Percentiles rank a stretch among this genome's conserved stretches.
phyloP scores from a whole-genome alignment of 2,797 vertebrate genomes.

The Cuculus canorus region DNA sequence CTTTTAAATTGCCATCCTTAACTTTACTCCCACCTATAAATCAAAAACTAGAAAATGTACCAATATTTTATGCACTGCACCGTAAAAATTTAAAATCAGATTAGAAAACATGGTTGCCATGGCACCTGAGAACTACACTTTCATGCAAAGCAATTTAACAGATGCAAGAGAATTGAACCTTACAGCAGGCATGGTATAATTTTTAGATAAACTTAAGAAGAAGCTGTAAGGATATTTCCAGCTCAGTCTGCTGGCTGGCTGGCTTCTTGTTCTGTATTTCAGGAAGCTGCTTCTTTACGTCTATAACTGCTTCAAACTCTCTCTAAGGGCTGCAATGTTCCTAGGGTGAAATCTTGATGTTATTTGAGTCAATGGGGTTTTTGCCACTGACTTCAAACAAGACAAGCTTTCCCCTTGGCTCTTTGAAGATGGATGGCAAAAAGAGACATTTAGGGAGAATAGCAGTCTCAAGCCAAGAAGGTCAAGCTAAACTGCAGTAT shows the following conservation, averaged over 20 bases:
- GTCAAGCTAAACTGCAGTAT: neutral
- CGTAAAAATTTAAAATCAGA: constrained; percentile 66
- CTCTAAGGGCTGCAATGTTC: constrained; percentile 5
- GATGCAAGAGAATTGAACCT: constrained; percentile 60
- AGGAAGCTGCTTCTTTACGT: neutral
- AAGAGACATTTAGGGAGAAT: neutral
- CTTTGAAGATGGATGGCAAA: constrained; percentile 19
- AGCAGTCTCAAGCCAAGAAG: neutral
- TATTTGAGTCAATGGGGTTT: neutral
- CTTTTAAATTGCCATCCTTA: constrained; percentile 39
- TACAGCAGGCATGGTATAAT: constrained; percentile 17
- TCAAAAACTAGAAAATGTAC: constrained; percentile 43
- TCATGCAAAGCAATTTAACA: constrained; percentile 72
- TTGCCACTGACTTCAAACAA: constrained; percentile 17
- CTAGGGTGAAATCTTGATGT: neutral
- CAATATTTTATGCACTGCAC: constrained; percentile 41
- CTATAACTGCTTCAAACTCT: neutral
- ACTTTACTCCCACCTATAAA: constrained; percentile 29
- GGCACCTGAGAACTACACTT: constrained; percentile 62
- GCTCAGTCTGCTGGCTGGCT: neutral
- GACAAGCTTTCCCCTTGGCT: constrained; percentile 7
- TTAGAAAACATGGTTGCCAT: constrained; percentile 71
- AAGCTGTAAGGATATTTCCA: constrained; percentile 24
- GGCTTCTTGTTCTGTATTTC: neutral
- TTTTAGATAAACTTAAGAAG: constrained; percentile 55